Evolutionary conservation across 2,888 invertebrate species (phyloP).

Genomic region (Pristionchus fissidentatus): DNA sequence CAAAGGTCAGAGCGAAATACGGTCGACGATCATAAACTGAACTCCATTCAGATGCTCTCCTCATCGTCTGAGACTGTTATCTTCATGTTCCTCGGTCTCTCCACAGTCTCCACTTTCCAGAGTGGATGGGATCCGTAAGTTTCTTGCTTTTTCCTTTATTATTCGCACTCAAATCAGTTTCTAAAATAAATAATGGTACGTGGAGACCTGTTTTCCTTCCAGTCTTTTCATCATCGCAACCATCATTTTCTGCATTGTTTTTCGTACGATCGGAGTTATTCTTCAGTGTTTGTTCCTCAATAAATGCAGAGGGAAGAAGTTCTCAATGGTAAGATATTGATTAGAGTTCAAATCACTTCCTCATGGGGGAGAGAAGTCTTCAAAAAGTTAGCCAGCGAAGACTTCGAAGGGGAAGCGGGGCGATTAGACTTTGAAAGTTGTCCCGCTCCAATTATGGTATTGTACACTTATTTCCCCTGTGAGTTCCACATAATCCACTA

Average conservation of each 20-base stretch:
- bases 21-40: conserved; percentile 80
- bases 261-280: conserved; percentile 91
- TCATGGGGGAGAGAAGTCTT: too few relatives aligned
- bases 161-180: too few relatives aligned
- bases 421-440: too few relatives aligned
- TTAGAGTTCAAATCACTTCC: too few relatives aligned
- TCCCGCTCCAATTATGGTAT: not conserved
- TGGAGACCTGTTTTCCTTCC: conserved; percentile 78
- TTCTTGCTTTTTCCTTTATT: not conserved
- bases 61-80: conserved; percentile 94
- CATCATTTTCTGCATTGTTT: conserved; percentile 91
- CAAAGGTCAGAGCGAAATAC: conserved; percentile 81
- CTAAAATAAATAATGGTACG: not conserved
- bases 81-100: conserved; percentile 92
- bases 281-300: conserved; percentile 91
- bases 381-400: too few relatives aligned
- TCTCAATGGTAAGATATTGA: conserved; percentile 58
- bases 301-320: conserved; percentile 82
- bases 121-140: conserved; percentile 85
- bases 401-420: not conserved
- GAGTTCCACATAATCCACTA: too few relatives aligned
- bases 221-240: conserved; percentile 90
- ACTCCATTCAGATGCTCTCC: conserved; percentile 97
- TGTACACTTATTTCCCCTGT: too few relatives aligned
- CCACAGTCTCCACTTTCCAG: conserved; percentile 87